Evolutionary conservation across 2,888 invertebrate species (phyloP), one percentile per base, ranked within the genome.

Genomic region (Kuschelorhynchus macadamiae): DNA sequence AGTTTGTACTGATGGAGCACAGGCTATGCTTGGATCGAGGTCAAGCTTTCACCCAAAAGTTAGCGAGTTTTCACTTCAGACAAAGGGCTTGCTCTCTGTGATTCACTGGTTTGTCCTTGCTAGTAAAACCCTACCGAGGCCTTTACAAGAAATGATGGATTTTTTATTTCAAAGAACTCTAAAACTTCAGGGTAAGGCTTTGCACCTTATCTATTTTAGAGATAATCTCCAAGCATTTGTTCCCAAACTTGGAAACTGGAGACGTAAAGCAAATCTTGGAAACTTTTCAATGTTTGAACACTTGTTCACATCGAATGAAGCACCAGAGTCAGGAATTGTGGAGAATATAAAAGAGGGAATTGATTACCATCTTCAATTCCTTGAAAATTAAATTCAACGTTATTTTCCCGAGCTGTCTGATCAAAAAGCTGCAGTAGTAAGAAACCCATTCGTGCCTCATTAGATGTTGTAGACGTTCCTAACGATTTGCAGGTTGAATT

Each of bases 21-120:
- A 50, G 56, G 56, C 55, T 14, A 70, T 62, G 57, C 25, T 52
- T 56, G 66, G 62, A 50, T 65, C 60, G 50, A 44, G 41, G 46
- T 64, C 55, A 11, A 52, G 52, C 0, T 50, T 46, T 46, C 46
- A 21, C 12, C n/a, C 1, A 46, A 53, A 53, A 60, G 41, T 53
- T 46, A 53, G 65, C 59, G 53, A 69, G 55, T 44, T 57, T 64
- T 42, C 39, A 60, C 49, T 49, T 50, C 36, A 64, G 64, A 21
- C n/a, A 46, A 46, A 46, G 21, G 46, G 46, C 8, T 12, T 18
- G 44, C 44, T 20, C 44, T 12, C 11, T 20, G 20, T 44, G 18
- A 17, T 44, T 44, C 18, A 44, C 9, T 7, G 44, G n/a, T 17
- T 46, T 46, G 46, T 12, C 21, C 46, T 46, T 46, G 46, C 46